Conservation (phyloP, 2,797 vertebrate species). For the Gadopsis marmoratus region DNA sequence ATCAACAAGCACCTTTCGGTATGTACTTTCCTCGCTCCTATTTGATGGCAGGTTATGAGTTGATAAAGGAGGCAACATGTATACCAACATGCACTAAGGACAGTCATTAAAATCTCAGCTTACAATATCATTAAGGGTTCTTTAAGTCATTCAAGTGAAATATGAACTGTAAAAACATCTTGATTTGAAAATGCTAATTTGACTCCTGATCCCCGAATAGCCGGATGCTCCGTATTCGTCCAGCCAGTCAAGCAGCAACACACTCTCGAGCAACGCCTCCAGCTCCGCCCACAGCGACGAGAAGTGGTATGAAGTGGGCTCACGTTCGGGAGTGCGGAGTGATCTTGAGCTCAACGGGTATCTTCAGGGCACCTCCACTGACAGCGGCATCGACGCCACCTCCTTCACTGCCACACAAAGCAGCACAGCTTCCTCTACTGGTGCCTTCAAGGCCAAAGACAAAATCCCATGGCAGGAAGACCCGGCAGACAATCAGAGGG, state of each 20-base stretch:
- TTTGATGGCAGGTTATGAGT: neutral
- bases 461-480: conserved; percentile 91
- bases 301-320: conserved; percentile 95
- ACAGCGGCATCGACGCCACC: conserved; percentile 93
- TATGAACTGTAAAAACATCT: neutral
- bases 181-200: neutral
- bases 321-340: conserved; percentile 84
- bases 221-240: conserved; percentile 91
- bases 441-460: conserved; percentile 87
- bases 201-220: conserved; percentile 69
- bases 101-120: neutral
- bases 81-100: neutral
- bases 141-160: neutral
- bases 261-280: conserved; percentile 95
- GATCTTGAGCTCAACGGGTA: conserved; percentile 93
- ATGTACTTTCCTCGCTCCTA: neutral
- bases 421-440: conserved; percentile 86
- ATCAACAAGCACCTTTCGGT: neutral
- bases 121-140: neutral
- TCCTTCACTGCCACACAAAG: conserved; percentile 91
- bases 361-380: conserved; percentile 91
- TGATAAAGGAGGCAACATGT: conserved; percentile 2
- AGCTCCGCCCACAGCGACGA: conserved; percentile 96
- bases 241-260: conserved; percentile 97
- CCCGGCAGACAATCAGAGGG: conserved; percentile 77